phyloP scores from a whole-genome alignment of 2,888 invertebrate species.

The Schrankia costaestrigalis region DNA sequence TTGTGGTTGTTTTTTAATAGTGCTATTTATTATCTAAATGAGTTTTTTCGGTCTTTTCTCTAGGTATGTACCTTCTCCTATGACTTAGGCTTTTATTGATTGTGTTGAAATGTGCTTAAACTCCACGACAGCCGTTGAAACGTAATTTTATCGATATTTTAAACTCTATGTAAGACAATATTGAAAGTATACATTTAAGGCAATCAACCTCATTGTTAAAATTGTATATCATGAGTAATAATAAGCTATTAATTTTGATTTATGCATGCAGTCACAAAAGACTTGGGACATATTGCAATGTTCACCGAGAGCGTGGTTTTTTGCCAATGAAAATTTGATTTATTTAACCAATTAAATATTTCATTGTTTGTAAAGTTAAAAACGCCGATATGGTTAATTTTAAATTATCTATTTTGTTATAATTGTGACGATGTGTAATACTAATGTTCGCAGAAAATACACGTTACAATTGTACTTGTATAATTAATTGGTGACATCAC shows the following conservation, averaged over 20 bases:
- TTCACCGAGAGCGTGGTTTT: conserved; percentile 23
- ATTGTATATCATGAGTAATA: background rate
- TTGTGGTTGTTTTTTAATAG: conserved; percentile 7
- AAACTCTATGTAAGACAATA: too few relatives aligned
- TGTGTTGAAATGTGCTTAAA: background rate
- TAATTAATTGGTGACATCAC: too few relatives aligned
- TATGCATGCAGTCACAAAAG: conserved; percentile 24
- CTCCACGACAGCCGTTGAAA: too few relatives aligned
- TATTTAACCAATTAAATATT: conserved; percentile 31
- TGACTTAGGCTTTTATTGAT: background rate
- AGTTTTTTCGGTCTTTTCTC: conserved; percentile 35
- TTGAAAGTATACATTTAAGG: too few relatives aligned
- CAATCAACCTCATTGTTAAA: too few relatives aligned
- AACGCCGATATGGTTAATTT: conserved; percentile 3
- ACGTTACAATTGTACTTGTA: too few relatives aligned
- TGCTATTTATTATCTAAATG: conserved; percentile 30
- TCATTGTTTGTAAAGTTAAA: conserved; percentile 27
- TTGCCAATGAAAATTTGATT: conserved; percentile 29
- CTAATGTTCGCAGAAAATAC: too few relatives aligned
- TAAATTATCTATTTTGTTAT: too few relatives aligned
- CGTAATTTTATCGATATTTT: too few relatives aligned
- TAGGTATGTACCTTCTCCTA: conserved; percentile 38
- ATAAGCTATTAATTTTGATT: conserved; percentile 24
- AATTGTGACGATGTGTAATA: too few relatives aligned
- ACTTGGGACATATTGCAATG: conserved; percentile 26